Evolutionary conservation across 92 coral and sea anemone genomes (phyloP).

Genomic region (Heteractis magnifica): DNA sequence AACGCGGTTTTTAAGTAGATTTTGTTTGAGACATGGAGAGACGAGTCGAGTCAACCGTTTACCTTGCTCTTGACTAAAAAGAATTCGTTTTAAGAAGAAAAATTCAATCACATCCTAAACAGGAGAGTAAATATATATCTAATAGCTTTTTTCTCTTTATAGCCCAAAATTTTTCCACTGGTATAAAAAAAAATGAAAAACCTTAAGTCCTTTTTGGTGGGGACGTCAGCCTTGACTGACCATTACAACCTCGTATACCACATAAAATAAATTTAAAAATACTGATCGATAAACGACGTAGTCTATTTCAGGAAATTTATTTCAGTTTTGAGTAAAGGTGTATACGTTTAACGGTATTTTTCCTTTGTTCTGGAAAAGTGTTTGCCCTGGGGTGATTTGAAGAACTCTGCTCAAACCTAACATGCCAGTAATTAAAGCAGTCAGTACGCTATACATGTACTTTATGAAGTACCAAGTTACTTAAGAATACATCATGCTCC

Average conservation of each 20-base stretch:
- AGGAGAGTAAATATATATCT: not conserved
- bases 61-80: constrained; percentile 13
- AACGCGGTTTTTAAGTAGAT: constrained; percentile 29
- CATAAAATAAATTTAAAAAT: not conserved
- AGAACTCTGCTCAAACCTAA: constrained; percentile 15
- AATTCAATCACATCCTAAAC: not conserved
- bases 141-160: not conserved
- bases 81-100: not conserved
- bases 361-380: constrained; percentile 4
- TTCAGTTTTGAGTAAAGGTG: constrained; percentile 8
- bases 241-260: not conserved
- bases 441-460: not conserved
- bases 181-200: not conserved
- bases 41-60: not conserved
- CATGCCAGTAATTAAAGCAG: constrained; percentile 7
- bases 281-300: not conserved
- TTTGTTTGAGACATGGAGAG: not conserved
- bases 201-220: not conserved
- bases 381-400: constrained; percentile 18
- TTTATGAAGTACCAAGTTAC: not conserved
- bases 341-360: constrained; percentile 27
- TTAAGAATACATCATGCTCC: not conserved
- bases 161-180: not conserved
- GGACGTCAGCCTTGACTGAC: not conserved
- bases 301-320: not conserved